These are phyloP conservation scores for Condylura cristata DNA, from an alignment of 2,113 vertebrate species.

Conservation along the genomic window DNA sequence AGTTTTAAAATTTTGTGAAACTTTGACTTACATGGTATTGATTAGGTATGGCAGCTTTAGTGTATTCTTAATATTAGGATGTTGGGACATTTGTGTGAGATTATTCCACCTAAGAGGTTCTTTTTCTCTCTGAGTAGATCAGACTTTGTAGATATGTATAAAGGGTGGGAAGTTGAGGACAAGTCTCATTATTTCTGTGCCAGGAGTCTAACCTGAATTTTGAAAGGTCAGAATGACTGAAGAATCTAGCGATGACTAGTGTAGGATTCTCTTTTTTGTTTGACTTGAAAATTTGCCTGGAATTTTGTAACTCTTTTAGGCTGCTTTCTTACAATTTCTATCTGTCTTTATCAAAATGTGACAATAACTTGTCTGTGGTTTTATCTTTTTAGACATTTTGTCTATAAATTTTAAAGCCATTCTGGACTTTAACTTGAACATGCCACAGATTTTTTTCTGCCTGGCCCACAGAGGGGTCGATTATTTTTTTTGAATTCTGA, in stretches of 20 bases:
- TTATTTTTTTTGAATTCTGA: conserved; percentile 42
- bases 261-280: not conserved
- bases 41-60: not conserved
- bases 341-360: not conserved
- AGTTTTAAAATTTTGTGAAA: not conserved
- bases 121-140: not conserved
- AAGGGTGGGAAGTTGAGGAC: not conserved
- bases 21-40: not conserved
- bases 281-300: not conserved
- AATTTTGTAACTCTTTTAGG: not conserved
- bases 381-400: not conserved
- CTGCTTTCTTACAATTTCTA: not conserved
- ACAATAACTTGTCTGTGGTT: not conserved
- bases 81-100: not conserved
- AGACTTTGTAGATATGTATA: not conserved
- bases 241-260: not conserved
- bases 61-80: not conserved
- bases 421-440: not conserved
- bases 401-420: not conserved
- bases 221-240: not conserved
- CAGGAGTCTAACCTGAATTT: not conserved
- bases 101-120: not conserved
- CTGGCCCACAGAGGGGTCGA: not conserved
- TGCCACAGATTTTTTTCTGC: not conserved
- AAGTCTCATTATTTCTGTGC: not conserved